Base-by-base conservation (phyloP, 2,888 invertebrate species). In the Ametastegia equiseti region DNA sequence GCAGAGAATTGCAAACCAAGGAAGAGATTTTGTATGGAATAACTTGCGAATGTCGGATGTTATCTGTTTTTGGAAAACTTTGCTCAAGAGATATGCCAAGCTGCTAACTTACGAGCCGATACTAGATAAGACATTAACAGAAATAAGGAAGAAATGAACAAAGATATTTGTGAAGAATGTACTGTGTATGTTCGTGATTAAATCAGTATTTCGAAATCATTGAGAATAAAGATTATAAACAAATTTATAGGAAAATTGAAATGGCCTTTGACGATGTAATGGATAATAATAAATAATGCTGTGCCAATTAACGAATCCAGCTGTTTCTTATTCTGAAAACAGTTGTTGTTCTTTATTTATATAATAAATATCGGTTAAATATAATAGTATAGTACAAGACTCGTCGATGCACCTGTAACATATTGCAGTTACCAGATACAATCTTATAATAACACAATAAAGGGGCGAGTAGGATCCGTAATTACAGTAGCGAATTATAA, bases 1-100 rank as follows among this genome's bases (percentile, higher is more conserved):
- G 0, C 92, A 94, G 88, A 93, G 95, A 89, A 98, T 99, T 83
- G 98, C 98, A 0, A 92, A 95, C 80, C 94, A 96, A 86, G 99
- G 99, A 0, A 95, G 94, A 88, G 92, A 96, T 85, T 96, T 98
- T 88, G 95, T 99, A 87, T 96, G 96, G 95, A 93, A 97, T 80
- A 95, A 97, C 92, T 93, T 99, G 81, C 94, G 94, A 86, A 95
- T 98, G 93, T 94, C 95, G 80, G 96, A 98, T 91, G 94, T 99
- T 0, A 93, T 93, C 84, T 98, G 97, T 89, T 99, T 97, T 91
- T 99, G 99, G 98, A 94, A 93, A 84, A 94, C 94, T 84, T 92
- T 98, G 81, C 91, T 99, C 7, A 94, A 93, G 82, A 93, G 93
- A 85, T 98, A 98, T 92, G 93, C 95, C 1, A 95, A 95, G 88